Evolutionary conservation across 2,888 invertebrate genomes (phyloP), one percentile per base, ranked within the genome.

Genomic region (Pristionchus mayeri): DNA sequence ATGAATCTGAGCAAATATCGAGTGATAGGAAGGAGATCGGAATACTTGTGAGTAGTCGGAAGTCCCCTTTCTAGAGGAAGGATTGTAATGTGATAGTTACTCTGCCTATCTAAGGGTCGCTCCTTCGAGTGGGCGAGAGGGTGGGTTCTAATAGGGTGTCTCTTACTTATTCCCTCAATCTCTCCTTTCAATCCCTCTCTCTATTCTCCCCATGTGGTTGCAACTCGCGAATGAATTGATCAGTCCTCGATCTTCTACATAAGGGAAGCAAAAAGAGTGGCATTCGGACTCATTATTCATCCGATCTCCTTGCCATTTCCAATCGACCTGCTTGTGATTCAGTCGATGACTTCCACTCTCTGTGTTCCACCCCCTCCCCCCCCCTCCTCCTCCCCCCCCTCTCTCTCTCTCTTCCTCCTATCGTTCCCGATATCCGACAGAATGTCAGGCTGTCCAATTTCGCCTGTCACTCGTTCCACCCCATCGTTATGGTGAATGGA

Each of bases 381-480:
- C 37, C 9, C n/a, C 37, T 27, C 9, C 37, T n/a, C 16, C 34
- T 21, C n/a, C 13, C n/a, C 67, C 37, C 37, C 3, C 30, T n/a
- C 40, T 37, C n/a, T 21, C 63, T 34, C 34, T 21, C 34, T 24
- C 34, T 7, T 27, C 60, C 34, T 24, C 63, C 63, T 27, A 63
- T 63, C 34, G 27, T 18, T 63, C 63, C 63, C 63, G 63, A 63
- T 67, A 67, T 67, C 67, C 67, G 37, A 67, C 67, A 67, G 16
- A 37, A 37, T 67, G 67, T 67, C 67, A 67, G 67, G 37, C 67
- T 37, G 67, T 67, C 67, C 37, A 67, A 67, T 67, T 67, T 67
- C 37, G 67, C 37, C 34, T 67, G 67, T 67, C 67, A 67, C 37
- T 67, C 67, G 21, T 67, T 24, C 67, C 18, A 67, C 67, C 67